Conservation (phyloP, 2,888 invertebrate species). For the Sturmia bella region DNA sequence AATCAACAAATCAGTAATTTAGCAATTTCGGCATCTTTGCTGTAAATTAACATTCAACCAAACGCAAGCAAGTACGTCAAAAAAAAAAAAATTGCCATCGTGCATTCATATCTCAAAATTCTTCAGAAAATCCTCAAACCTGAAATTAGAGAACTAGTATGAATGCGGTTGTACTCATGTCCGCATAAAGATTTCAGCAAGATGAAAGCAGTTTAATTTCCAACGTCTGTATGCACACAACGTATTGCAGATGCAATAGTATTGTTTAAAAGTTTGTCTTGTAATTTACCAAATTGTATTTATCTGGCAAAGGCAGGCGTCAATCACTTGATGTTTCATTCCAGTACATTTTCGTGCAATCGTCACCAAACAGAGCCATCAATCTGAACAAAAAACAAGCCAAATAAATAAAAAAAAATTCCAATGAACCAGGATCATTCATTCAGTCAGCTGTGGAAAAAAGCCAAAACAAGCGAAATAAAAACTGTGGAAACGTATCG, state of each 20-base stretch:
- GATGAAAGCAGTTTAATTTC: conserved; percentile 27
- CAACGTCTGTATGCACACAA: neutral
- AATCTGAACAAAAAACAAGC: conserved; percentile 28
- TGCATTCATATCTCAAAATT: conserved; percentile 26
- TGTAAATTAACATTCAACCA: conserved; percentile 77
- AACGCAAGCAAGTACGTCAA: conserved; percentile 65
- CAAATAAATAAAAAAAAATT: neutral
- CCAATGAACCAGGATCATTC: conserved; percentile 29
- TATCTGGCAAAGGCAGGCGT: conserved; percentile 71
- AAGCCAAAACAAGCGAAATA: conserved; percentile 21
- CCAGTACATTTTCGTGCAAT: conserved; percentile 49
- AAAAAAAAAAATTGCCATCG: neutral
- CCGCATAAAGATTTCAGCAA: conserved; percentile 1
- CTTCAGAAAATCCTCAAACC: conserved; percentile 48
- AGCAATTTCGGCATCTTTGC: conserved; percentile 75
- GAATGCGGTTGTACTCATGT: neutral
- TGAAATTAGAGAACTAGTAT: conserved; percentile 66
- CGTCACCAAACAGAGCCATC: conserved; percentile 48
- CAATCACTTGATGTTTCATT: conserved; percentile 58
- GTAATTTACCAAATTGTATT: conserved; percentile 80
- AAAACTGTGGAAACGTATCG: conserved; percentile 32
- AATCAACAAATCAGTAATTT: conserved; percentile 81
- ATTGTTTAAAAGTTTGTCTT: conserved; percentile 79
- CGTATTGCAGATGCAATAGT: conserved; percentile 12
- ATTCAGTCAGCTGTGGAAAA: conserved; percentile 7